Evolutionary conservation across 2,113 vertebrate species (phyloP), one percentile per base, ranked within the genome.

Genomic region (Hypanus sabinus): DNA sequence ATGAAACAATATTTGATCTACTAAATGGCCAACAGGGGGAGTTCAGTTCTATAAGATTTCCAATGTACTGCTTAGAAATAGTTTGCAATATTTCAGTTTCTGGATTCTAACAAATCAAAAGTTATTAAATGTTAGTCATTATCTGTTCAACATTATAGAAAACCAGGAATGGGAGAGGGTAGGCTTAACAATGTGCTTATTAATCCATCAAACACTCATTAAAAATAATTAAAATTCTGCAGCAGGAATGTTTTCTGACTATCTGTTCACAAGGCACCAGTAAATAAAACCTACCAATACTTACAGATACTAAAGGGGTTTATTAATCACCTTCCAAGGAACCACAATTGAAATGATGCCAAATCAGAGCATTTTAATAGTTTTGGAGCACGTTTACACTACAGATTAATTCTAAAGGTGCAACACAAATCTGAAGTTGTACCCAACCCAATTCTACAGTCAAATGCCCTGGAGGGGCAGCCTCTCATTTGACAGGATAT

Each of bases 221-320:
- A 87, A 60, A 83, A 88, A 88, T 88, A 88, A 87, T 62, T n/a
- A 88, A 65, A 88, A 65, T 88, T 88, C 30, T 60, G 20, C 60
- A 90, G 20, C 11, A n/a, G 85, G 65, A 68, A 90, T 88, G n/a
- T 9, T 83, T 83, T 83, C 80, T 57, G 8, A 83, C 55, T 83
- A 1, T 24, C 20, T 83, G 46, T 83, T 83, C 80, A 36, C 36
- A 46, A 14, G 76, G 18, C 12, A 8, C 33, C 76, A 36, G 80
- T 55, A 57, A 83, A 55, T 83, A 83, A 46, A 83, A 83, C 9
- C 80, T 55, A 73, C 38, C 46, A 57, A 22, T 83, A 36, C n/a
- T 79, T 79, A 57, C 20, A 60, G 57, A 46, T 60, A 27, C 38
- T 85, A 60, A 85, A 33, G 60, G 85, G n/a, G 14, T 20, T 88